Base-by-base conservation (phyloP, 2,797 vertebrate species). In the Myotis planiceps region DNA sequence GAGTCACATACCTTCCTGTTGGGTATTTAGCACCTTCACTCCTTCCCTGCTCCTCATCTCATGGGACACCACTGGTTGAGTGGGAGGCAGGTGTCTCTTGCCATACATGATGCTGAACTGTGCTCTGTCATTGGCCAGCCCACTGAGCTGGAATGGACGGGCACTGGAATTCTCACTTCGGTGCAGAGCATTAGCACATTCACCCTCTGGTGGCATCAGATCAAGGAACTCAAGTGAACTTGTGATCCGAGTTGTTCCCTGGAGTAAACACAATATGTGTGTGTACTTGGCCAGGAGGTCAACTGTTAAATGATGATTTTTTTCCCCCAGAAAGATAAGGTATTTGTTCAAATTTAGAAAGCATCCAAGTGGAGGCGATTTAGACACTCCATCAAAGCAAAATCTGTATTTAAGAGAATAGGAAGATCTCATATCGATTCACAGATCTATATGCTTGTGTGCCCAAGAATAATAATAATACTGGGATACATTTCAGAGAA, bases 241-340 rank as follows among this genome's bases (percentile, higher is more conserved):
- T 86, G 29, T 97, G 97, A 97, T 95, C 53, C 37, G 88, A 53
- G 5, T 88, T 96, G 95, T 98, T 95, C 96, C 93, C 92, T 79
- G 84, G 95, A 94, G 88, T 95, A 94, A 87, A 37, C 71, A 92
- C 86, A 97, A 92, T 97, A 89, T 58, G 21, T 94, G 87, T 92
- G 21, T 92, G 80, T 90, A 94, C 82, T 79, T 97, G 97, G 88
- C 91, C 93, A 94, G 83, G 92, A 97, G 98, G 97, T 98, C 98
- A 98, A 90, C 92, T 95, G 82, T 97, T 98, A 98, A 98, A 98
- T 96, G 95, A 97, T 97, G 96, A 97, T 94, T 97, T 97, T 32
- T 63, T 88, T 25, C 37, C 23, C 18, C 29, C 90, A 75, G 80
- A 95, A 96, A 95, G 86, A 97, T 96, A 90, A 96, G 95, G 80